These are phyloP conservation scores for Pseudolaguvia tuberculata DNA, from an alignment of 2,113 vertebrate species.

Conservation along the genomic window DNA sequence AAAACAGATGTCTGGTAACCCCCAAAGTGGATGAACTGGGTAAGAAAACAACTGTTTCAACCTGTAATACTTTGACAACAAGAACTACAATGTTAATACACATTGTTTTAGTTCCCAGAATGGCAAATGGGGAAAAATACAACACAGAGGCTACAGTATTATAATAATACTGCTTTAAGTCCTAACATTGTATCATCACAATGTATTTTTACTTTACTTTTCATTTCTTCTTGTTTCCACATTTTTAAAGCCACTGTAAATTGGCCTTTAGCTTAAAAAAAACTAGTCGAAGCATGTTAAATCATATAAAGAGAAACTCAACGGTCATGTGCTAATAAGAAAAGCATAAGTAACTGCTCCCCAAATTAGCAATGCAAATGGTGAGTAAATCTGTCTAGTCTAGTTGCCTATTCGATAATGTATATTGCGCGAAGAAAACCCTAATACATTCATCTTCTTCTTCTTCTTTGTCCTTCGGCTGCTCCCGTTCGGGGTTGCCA, in stretches of 20 bases:
- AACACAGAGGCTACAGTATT: not conserved
- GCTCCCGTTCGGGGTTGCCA: no score
- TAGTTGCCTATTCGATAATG: not conserved
- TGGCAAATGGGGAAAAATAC: not conserved
- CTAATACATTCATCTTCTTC: no score
- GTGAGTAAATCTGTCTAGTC: not conserved
- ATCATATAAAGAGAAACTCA: not conserved
- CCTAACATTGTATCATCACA: not conserved
- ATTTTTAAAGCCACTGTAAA: not conserved
- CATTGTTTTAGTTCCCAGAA: not conserved
- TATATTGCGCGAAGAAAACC: not conserved
- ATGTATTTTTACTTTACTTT: no score
- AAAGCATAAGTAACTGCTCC: not conserved
- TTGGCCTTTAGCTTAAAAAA: not conserved
- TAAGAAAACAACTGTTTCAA: not conserved
- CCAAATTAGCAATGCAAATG: conserved; percentile 13
- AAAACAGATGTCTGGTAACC: no score
- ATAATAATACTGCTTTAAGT: not conserved
- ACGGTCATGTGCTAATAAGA: conserved; percentile 8
- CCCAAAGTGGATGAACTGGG: no score
- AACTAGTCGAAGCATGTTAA: conserved; percentile 3
- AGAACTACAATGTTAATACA: not conserved
- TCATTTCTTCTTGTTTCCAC: not conserved
- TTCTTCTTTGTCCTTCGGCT: no score
- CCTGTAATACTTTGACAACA: not conserved